These are phyloP conservation scores for Pangasius djambal DNA, from an alignment of 2,797 vertebrate species.

Conservation along the genomic window DNA sequence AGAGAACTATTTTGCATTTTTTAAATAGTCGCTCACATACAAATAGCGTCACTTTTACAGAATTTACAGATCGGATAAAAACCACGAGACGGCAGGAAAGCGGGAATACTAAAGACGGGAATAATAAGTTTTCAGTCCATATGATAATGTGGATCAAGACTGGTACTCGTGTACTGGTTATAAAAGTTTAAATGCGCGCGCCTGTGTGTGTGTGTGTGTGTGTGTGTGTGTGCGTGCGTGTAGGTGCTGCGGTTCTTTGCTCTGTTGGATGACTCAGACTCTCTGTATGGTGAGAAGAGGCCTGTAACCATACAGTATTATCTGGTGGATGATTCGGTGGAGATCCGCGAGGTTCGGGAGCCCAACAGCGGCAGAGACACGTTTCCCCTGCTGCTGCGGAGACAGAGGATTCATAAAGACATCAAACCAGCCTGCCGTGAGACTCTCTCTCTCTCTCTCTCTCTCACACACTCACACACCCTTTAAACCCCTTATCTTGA, in stretches of 20 bases:
- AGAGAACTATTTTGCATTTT: too few species aligned
- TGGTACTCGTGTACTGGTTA: background rate
- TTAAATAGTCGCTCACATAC: too few species aligned
- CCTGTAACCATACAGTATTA: slow-evolving; percentile 86
- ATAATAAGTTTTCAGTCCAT: background rate
- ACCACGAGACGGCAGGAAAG: background rate
- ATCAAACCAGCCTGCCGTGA: slow-evolving; percentile 66
- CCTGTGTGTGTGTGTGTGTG: background rate
- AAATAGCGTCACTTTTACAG: background rate
- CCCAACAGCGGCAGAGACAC: slow-evolving; percentile 84
- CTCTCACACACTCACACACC: background rate
- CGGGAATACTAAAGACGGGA: background rate
- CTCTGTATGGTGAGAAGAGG: slow-evolving; percentile 73
- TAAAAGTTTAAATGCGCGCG: background rate
- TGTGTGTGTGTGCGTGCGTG: slow-evolving; percentile 15
- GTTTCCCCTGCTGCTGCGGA: slow-evolving; percentile 84
- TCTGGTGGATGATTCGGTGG: slow-evolving; percentile 87
- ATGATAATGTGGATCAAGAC: background rate
- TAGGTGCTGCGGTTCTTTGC: slow-evolving; percentile 92
- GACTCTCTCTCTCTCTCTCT: slow-evolving; percentile 15
- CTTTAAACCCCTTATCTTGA: too few species aligned
- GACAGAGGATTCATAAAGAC: slow-evolving; percentile 83
- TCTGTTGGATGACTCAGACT: slow-evolving; percentile 79
- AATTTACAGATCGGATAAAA: background rate
- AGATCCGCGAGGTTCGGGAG: slow-evolving; percentile 84